Conservation (phyloP, 2,888 invertebrate species). For the Platerodrilus igneus region DNA sequence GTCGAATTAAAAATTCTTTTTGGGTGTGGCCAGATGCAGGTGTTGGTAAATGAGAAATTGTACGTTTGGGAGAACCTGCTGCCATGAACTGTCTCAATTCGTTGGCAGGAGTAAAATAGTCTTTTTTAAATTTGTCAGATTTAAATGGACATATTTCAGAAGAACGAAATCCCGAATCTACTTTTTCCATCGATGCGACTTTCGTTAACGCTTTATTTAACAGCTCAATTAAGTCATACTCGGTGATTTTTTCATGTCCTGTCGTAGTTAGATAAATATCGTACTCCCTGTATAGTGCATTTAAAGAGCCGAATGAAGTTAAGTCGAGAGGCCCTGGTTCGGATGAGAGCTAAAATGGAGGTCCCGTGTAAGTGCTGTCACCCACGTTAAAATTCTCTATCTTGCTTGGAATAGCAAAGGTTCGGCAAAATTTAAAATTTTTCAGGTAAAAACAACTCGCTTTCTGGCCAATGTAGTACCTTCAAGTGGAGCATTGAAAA, state of each 20-base stretch:
- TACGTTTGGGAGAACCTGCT: background rate
- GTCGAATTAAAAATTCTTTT: too few species aligned
- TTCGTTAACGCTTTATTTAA: conserved; percentile 26
- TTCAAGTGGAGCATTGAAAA: too few species aligned
- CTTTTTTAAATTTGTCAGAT: conserved; percentile 19
- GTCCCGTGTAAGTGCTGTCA: too few species aligned
- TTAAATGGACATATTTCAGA: conserved; percentile 12
- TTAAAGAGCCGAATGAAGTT: conserved; percentile 10
- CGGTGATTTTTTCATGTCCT: conserved; percentile 21
- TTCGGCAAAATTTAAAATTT: too few species aligned
- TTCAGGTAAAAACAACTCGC: too few species aligned
- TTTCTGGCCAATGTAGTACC: too few species aligned
- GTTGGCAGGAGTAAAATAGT: conserved; percentile 16
- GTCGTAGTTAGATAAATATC: conserved; percentile 18
- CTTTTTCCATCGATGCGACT: conserved; percentile 24
- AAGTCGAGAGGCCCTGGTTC: too few species aligned
- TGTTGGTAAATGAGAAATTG: background rate
- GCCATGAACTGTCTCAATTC: conserved; percentile 1
- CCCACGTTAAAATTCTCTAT: too few species aligned
- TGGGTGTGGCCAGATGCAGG: too few species aligned
- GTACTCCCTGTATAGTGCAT: conserved; percentile 14
- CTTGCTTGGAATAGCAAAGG: too few species aligned
- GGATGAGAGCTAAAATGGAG: too few species aligned
- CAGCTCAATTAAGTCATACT: conserved; percentile 20
- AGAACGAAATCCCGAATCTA: conserved; percentile 21